phyloP scores from a whole-genome alignment of 2,888 invertebrate genomes.

The Sinodicranocentrus sp. region DNA sequence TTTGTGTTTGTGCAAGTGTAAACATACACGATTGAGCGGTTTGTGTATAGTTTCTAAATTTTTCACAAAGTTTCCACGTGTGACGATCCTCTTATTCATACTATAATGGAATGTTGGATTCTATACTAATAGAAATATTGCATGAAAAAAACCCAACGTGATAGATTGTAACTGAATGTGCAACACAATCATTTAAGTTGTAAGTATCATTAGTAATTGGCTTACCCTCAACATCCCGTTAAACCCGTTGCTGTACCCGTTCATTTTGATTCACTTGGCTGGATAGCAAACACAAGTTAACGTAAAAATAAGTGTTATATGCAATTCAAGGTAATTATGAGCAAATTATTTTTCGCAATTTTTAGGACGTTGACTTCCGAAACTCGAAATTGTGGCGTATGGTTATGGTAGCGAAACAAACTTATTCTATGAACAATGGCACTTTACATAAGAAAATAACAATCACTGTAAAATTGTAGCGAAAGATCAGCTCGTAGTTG shows the following conservation, averaged over 20 bases:
- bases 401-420: neutral
- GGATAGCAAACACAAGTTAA: neutral
- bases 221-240: conserved; percentile 30
- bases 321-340: neutral
- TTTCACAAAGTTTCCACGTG: no score
- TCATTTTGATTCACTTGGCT: conserved; percentile 21
- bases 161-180: no score
- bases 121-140: no score
- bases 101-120: no score
- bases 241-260: conserved; percentile 28
- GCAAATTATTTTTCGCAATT: neutral
- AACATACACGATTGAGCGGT: no score
- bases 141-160: neutral
- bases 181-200: neutral
- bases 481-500: neutral
- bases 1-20: no score
- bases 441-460: neutral
- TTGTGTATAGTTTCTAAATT: no score
- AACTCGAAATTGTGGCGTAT: neutral
- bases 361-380: neutral
- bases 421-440: neutral
- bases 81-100: no score
- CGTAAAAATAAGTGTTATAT: neutral
- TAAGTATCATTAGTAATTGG: neutral
- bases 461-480: neutral